A percentile compares a stretch with the other conserved stretches of the same genome.
Conservation (phyloP, 2,113 vertebrate species). For the Calyptomena viridis region DNA sequence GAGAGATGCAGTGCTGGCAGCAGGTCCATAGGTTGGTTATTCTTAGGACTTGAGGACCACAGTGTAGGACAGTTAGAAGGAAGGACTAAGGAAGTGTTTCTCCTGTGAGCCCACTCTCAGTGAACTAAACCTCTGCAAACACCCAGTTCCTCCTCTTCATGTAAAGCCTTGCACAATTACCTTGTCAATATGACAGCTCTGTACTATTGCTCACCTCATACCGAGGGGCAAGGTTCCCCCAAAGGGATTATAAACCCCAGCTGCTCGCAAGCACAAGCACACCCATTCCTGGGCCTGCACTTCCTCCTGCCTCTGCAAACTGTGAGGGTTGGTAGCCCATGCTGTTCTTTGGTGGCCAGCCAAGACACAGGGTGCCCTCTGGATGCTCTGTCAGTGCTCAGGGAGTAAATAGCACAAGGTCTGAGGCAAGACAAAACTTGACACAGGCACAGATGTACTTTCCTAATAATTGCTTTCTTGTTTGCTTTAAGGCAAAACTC, state of each 20-base stretch:
- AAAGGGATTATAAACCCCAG: background rate
- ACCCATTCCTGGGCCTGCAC: background rate
- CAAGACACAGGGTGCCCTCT: background rate
- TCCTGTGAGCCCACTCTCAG: background rate
- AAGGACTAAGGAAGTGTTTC: background rate
- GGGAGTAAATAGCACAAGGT: background rate
- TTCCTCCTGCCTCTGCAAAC: background rate
- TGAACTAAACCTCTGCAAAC: background rate
- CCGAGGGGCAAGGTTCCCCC: background rate
- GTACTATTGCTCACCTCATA: background rate
- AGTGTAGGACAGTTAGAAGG: rapidly evolving
- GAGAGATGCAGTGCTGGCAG: background rate
- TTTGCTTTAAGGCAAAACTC: background rate
- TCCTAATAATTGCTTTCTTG: background rate
- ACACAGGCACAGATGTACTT: background rate
- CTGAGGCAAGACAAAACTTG: background rate
- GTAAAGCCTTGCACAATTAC: background rate
- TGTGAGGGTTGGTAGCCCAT: background rate
- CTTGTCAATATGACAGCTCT: background rate
- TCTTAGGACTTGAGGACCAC: background rate
- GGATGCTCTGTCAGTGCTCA: background rate
- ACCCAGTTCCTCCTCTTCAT: background rate
- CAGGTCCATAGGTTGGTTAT: background rate
- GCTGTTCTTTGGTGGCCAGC: background rate
- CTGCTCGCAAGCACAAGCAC: background rate